A percentile compares a stretch with the other conserved stretches of the same genome.
Evolutionary conservation across 2,797 vertebrate genomes (phyloP).

Genomic region (Eulemur albifrons): DNA sequence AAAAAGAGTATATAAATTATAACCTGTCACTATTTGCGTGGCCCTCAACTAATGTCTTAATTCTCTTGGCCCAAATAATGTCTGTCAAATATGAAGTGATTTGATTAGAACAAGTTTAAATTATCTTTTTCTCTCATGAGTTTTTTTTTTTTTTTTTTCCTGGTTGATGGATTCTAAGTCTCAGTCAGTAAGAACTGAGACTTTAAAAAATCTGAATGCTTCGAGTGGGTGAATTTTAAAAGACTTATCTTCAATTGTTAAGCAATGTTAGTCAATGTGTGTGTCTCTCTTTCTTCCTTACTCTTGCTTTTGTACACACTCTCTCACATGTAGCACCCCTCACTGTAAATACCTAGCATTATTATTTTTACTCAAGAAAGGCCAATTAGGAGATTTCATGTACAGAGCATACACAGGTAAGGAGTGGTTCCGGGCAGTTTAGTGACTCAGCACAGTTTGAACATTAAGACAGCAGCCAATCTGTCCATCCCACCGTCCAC

Average conservation of each 20-base stretch:
- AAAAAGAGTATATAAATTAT: background rate
- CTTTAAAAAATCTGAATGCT: background rate
- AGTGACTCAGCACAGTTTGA: background rate
- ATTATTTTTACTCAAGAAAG: background rate
- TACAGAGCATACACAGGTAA: background rate
- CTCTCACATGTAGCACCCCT: background rate
- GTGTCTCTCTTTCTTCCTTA: background rate
- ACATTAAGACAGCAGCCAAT: background rate
- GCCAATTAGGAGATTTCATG: background rate
- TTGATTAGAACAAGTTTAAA: background rate
- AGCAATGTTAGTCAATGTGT: background rate
- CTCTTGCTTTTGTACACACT: background rate
- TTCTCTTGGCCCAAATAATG: background rate
- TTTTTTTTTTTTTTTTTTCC: background rate
- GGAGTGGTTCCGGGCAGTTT: background rate
- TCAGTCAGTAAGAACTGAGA: background rate
- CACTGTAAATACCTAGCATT: background rate
- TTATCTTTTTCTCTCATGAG: background rate
- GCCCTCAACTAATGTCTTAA: background rate
- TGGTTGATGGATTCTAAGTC: background rate
- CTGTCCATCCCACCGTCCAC: background rate
- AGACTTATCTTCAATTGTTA: background rate
- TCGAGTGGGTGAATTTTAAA: background rate
- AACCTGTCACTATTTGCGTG: background rate
- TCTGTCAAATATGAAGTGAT: slow-evolving; percentile 12